Evolutionary conservation across 1,140 invertebrate species (phyloP), one percentile per base, ranked within the genome.

Genomic region (Temnothorax curvispinosus): DNA sequence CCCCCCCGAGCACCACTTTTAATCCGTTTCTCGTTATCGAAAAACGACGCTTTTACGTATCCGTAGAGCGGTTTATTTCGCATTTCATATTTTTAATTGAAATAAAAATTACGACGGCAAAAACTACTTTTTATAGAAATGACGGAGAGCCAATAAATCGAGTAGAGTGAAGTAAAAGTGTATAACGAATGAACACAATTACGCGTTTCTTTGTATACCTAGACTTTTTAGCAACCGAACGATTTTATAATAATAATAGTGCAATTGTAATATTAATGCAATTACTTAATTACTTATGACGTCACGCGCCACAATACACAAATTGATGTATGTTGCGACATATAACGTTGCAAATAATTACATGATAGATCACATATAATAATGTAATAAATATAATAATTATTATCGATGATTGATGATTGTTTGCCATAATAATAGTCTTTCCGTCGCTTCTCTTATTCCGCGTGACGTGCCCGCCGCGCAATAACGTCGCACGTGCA

Each of bases 41-140:
- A 13, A 58, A 27, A 41, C 35, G 6, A 56, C 13, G 47, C 11
- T 15, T 47, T n/a, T 21, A 41, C 35, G 8, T 41, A 67, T 67
- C n/a, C n/a, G 0, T 32, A 18, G 9, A 21, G 13, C 13, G n/a
- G 13, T 56, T 41, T 54, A 35, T 38, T 54, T 52, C 27, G 32
- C 9, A 54, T 54, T 72, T 72, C 8, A 11, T 18, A 13, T n/a
- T 72, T 72, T 72, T 72, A 54, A 72, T 54, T 52, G 11, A 74
- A 71, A 56, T 74, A 35, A 74, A 74, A 74, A 35, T 38, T 38
- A 54, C 11, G 18, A 38, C n/a, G 11, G 15, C 3, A 15, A 56
- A 32, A 38, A 13, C 7, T 35, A n/a, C 4, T 54, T 54, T 74
- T 38, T 54, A 74, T 11, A 13, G 8, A 67, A 35, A 67, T 4